Base-by-base conservation (phyloP, 53 echinoderm and acorn worm genomes). In the Echinarachnius parma region DNA sequence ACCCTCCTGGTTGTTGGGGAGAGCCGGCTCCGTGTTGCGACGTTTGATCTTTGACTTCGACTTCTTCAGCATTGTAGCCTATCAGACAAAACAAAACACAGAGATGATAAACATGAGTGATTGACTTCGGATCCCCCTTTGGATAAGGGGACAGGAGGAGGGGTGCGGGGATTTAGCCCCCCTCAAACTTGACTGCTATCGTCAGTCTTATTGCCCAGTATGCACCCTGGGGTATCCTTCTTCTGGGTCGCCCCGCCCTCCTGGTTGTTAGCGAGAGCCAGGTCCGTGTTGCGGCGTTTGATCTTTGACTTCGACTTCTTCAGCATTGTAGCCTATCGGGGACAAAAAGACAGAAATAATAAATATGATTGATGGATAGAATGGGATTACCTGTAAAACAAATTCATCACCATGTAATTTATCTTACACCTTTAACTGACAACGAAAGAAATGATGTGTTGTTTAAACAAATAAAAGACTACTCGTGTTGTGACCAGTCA, bases 21-120 rank as follows among this genome's bases (percentile, higher is more conserved):
- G 84, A 27, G 91, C 90, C 1, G 96, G 96, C 66, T 96, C 96
- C 21, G 96, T 96, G 70, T 96, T 96, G 25, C 96, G 62, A 9
- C 96, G 87, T 69, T 91, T 91, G 78, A 96, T 96, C 72, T 85
- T 96, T 0, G 85, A 88, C 48, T 96, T 96, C 27, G 87, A 91
- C 62, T 96, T 96, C 86, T 96, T 96, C 72, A 96, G 77, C 96
- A 96, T 91, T 37, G 96, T 91, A 39, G 96, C 96, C 96, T 96
- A 72, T 11, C 21, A 13, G 22, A 61, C 1, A 28, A 5, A 29
- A 28, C 28, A 23, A 15, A 21, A 62, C 21, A 31, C 13, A 59
- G 18, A n/a, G 31, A 32, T 4, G 4, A 8, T 30, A 30, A 56
- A 27, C 1, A n/a, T 15, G 4, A 13, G 4, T 15, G 15, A 20